These are phyloP conservation scores for Leptonema lineaticorne DNA, from an alignment of 1,140 invertebrate genomes.

Conservation along the genomic window DNA sequence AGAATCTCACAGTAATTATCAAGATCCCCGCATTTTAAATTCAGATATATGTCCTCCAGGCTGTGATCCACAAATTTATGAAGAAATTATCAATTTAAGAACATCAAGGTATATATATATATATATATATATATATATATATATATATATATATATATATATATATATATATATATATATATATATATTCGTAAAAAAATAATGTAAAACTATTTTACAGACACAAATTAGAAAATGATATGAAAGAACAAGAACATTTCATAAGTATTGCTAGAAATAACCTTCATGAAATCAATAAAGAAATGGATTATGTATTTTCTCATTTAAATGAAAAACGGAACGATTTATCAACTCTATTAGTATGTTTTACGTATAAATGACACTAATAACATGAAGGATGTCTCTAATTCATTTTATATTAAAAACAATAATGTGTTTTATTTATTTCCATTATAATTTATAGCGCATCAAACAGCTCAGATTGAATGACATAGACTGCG, in stretches of 20 bases:
- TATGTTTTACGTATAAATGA: not conserved
- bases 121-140: not conserved
- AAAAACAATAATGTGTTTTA: not conserved
- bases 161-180: not conserved
- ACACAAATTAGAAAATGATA: constrained; percentile 31
- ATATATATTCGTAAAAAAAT: not conserved
- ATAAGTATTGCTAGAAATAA: constrained; percentile 23
- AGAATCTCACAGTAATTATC: constrained; percentile 60
- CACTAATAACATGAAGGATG: not conserved
- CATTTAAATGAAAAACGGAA: constrained; percentile 29
- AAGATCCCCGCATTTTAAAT: constrained; percentile 64
- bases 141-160: not conserved
- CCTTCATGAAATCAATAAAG: constrained; percentile 22
- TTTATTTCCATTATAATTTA: constrained; percentile 1
- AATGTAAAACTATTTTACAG: constrained; percentile 6
- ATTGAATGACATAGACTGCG: constrained; percentile 32
- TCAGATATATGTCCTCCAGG: constrained; percentile 74
- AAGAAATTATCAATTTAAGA: constrained; percentile 64
- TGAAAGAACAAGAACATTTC: constrained; percentile 30
- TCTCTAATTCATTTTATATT: not conserved
- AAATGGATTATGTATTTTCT: not conserved
- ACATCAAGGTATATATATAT: constrained; percentile 53
- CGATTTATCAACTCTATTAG: constrained; percentile 28
- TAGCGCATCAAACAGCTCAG: constrained; percentile 29
- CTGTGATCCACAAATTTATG: constrained; percentile 67